Evolutionary conservation across 2,888 invertebrate genomes (phyloP), one percentile per base, ranked within the genome.

Genomic region (Mellilla xanthometata): DNA sequence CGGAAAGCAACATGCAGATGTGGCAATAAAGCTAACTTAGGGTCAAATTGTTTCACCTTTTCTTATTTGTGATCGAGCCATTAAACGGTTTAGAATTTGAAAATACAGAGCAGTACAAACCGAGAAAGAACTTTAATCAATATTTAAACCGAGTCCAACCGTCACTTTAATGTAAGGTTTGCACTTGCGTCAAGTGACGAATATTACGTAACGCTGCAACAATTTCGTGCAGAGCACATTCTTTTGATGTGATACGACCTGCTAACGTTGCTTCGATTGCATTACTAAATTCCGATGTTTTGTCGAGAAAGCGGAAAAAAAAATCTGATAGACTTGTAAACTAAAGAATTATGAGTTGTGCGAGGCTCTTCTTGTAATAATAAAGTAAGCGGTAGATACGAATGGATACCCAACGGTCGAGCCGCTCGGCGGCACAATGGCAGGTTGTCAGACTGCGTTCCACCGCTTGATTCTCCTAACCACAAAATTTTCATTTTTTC

Each of bases 401-500:
- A n/a, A n/a, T n/a, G n/a, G n/a, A n/a, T n/a, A n/a, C n/a, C n/a
- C 15, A 19, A 3, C 15, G 15, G 15, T 40, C 30, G 41, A 36
- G 32, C 26, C 32, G 52, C 11, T 10, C 24, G 9, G 49, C 46
- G 33, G 55, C 52, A 70, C 64, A 68, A 69, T 65, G 60, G 54
- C 35, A 44, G 53, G 50, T 52, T 36, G 54, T 49, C 49, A 34
- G 52, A 58, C 60, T 54, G 50, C 60, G 61, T 58, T 69, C 62
- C 64, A 64, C 58, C 54, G 57, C 60, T 62, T 58, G 58, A 58
- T 59, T 62, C 58, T 62, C 57, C 65, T 72, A 68, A 81, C 83
- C 82, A 75, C 83, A 81, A 76, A 68, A 71, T 74, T 76, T 72
- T 68, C 48, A 66, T 70, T 79, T 78, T 76, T 75, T 73, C 63